Conservation (phyloP, 2,797 vertebrate genomes). For the Furcifer pardalis region DNA sequence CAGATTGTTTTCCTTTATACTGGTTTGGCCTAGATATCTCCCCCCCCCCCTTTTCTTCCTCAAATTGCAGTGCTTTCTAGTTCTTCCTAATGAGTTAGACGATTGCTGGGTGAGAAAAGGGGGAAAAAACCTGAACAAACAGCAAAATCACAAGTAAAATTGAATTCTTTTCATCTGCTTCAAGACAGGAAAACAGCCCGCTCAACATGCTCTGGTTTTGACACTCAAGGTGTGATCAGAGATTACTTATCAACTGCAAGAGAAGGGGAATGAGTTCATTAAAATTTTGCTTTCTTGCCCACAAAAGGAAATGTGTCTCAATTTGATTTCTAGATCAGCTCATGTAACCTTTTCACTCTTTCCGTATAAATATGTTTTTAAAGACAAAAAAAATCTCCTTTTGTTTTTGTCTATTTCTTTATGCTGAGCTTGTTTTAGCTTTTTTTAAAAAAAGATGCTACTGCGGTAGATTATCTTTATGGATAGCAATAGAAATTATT, state of each 20-base stretch:
- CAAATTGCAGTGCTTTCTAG: slow-evolving; percentile 34
- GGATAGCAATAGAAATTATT: slow-evolving; percentile 41
- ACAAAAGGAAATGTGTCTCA: slow-evolving; percentile 66
- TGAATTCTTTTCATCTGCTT: slow-evolving; percentile 67
- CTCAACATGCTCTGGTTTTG: slow-evolving; percentile 64
- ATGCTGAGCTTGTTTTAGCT: slow-evolving; percentile 30
- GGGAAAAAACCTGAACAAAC: slow-evolving; percentile 59
- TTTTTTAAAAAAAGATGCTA: slow-evolving; percentile 17
- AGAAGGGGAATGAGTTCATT: slow-evolving; percentile 78
- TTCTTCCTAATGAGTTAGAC: slow-evolving; percentile 59
- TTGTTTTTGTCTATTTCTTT: slow-evolving; percentile 37
- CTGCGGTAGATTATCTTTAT: slow-evolving; percentile 10
- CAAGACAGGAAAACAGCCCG: slow-evolving; percentile 60
- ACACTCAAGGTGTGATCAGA: slow-evolving; percentile 77
- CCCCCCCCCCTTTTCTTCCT: slow-evolving; percentile 28
- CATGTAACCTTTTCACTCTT: slow-evolving; percentile 37
- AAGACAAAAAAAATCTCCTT: slow-evolving; percentile 53
- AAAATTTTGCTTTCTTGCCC: slow-evolving; percentile 72
- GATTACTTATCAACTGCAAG: slow-evolving; percentile 70
- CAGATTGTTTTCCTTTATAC: slow-evolving; percentile 50
- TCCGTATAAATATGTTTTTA: slow-evolving; percentile 49
- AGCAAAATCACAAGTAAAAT: slow-evolving; percentile 67
- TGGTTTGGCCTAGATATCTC: slow-evolving; percentile 67
- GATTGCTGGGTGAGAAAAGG: slow-evolving; percentile 60
- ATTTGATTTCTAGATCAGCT: slow-evolving; percentile 60